phyloP scores from a whole-genome alignment of 2,888 invertebrate species.

The Ctenicera cuprea region DNA sequence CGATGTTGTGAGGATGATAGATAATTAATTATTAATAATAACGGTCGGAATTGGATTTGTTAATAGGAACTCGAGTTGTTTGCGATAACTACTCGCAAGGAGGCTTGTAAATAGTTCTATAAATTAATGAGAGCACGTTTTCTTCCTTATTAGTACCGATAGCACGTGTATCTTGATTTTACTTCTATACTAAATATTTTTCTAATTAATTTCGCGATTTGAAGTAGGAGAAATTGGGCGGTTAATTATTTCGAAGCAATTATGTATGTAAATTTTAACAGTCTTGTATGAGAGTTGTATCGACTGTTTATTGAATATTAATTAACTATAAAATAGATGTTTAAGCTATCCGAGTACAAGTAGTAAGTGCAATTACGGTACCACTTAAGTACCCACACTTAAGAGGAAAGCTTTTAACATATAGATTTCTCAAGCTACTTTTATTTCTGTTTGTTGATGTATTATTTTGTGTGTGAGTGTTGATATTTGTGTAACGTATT shows the following conservation, averaged over 20 bases:
- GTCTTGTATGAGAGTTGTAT: slow-evolving; percentile 34
- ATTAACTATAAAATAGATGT: slow-evolving; percentile 51
- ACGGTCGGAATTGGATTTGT: slow-evolving; percentile 29
- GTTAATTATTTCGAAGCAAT: slow-evolving; percentile 42
- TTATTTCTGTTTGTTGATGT: slow-evolving; percentile 42
- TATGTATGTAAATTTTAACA: slow-evolving; percentile 44
- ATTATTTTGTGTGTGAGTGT: slow-evolving; percentile 39
- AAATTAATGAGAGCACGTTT: slow-evolving; percentile 19
- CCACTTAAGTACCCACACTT: slow-evolving; percentile 51
- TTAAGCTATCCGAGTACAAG: slow-evolving; percentile 47
- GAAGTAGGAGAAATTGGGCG: not conserved
- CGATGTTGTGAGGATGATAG: slow-evolving; percentile 17
- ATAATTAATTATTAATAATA: slow-evolving; percentile 38
- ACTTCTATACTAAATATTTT: not conserved
- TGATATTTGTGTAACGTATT: slow-evolving; percentile 45
- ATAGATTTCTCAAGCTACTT: slow-evolving; percentile 50
- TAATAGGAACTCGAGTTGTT: slow-evolving; percentile 34
- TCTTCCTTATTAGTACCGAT: slow-evolving; percentile 19
- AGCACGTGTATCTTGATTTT: slow-evolving; percentile 30
- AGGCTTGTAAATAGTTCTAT: slow-evolving; percentile 19
- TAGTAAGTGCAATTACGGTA: slow-evolving; percentile 48
- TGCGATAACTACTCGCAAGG: slow-evolving; percentile 10
- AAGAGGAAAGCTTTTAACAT: slow-evolving; percentile 53
- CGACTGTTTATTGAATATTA: slow-evolving; percentile 48
- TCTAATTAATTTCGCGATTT: not conserved